These are phyloP conservation scores for Ptychoptera albimana DNA, from an alignment of 2,888 invertebrate genomes.

Conservation along the genomic window DNA sequence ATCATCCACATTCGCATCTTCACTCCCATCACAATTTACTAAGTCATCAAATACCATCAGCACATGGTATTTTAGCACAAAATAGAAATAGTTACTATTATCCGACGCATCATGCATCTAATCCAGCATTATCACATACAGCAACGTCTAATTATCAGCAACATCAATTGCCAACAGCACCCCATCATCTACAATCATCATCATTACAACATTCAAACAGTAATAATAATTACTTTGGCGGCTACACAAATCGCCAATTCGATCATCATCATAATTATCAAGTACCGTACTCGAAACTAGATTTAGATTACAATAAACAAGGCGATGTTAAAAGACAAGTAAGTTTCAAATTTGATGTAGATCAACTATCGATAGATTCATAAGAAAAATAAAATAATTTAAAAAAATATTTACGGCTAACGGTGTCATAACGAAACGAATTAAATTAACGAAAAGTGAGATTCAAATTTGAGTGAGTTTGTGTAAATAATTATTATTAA, in stretches of 20 bases:
- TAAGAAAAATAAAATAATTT: constrained; percentile 17
- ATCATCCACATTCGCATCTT: neutral
- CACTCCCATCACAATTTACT: neutral
- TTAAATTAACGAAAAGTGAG: no score
- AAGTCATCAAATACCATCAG: constrained; percentile 1
- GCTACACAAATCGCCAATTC: constrained; percentile 13
- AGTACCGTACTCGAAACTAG: constrained; percentile 28
- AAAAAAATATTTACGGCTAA: neutral
- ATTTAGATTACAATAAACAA: constrained; percentile 33
- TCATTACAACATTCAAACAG: neutral
- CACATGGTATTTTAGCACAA: constrained; percentile 3
- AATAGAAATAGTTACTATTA: no score
- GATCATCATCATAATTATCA: constrained; percentile 17
- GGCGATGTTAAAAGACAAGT: constrained; percentile 32
- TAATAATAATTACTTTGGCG: neutral
- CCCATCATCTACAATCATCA: constrained; percentile 8
- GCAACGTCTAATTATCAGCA: constrained; percentile 12
- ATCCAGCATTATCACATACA: constrained; percentile 20
- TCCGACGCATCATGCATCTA: constrained; percentile 12
- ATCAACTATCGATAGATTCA: constrained; percentile 32
- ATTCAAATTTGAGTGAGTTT: no score
- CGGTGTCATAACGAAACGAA: no score
- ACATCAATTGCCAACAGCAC: constrained; percentile 15
- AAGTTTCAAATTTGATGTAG: constrained; percentile 35
- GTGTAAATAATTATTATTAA: no score